Evolutionary conservation across 2,888 invertebrate genomes (phyloP).

Genomic region (Ectemnius continuus): DNA sequence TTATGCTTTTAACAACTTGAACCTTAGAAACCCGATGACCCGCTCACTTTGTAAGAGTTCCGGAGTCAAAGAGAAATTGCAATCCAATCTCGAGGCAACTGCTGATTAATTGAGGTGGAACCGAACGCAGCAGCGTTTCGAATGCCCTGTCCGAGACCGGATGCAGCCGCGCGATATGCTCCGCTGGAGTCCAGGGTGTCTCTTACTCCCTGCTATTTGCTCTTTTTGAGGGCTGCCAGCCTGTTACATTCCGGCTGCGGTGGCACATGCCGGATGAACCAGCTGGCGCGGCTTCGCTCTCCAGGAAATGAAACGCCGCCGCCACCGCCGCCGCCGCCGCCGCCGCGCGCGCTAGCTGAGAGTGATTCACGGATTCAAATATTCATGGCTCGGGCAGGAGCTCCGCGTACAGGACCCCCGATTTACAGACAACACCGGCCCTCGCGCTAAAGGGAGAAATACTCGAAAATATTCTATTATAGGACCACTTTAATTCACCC

Average conservation of each 20-base stretch:
- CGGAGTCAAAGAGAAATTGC: slow-evolving; percentile 11
- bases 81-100: background rate
- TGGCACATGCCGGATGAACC: slow-evolving; percentile 60
- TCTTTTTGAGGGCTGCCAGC: slow-evolving; percentile 24
- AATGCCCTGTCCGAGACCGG: background rate
- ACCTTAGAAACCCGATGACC: too few species aligned
- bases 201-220: slow-evolving; percentile 24
- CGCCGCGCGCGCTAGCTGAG: slow-evolving; percentile 53
- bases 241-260: slow-evolving; percentile 23
- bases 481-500: slow-evolving; percentile 42
- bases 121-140: background rate
- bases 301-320: slow-evolving; percentile 72
- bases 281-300: slow-evolving; percentile 67
- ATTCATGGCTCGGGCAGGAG: slow-evolving; percentile 39
- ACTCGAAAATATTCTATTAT: slow-evolving; percentile 29
- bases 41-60: background rate
- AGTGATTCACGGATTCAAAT: slow-evolving; percentile 64
- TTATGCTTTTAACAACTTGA: too few species aligned
- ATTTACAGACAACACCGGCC: slow-evolving; percentile 3
- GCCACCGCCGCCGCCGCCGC: too few species aligned
- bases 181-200: slow-evolving; percentile 1
- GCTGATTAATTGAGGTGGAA: background rate
- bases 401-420: slow-evolving; percentile 8
- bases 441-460: background rate
- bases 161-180: background rate